A percentile compares a stretch with the other conserved stretches of the same genome.
Evolutionary conservation across 53 echinoderm and acorn worm genomes (phyloP).

Genomic region (Astropecten irregularis): DNA sequence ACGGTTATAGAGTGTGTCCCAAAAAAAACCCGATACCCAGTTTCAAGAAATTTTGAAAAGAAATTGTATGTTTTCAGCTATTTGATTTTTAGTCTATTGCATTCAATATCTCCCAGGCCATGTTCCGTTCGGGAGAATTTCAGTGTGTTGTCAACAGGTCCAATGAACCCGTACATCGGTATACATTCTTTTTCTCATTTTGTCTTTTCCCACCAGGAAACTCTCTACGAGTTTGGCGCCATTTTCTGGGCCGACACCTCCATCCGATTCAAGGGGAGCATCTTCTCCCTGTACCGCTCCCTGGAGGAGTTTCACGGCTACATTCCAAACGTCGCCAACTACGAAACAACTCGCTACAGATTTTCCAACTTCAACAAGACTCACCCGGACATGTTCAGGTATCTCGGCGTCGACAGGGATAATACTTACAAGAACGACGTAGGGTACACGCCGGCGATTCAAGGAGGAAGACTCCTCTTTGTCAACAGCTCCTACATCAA

Average conservation of each 20-base stretch:
- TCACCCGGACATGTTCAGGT: constrained; percentile 44
- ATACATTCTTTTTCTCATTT: too few relatives aligned
- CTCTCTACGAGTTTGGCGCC: constrained; percentile 23
- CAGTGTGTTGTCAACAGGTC: too few relatives aligned
- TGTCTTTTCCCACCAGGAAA: neutral
- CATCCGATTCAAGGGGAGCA: constrained; percentile 51
- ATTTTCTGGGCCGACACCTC: too few relatives aligned
- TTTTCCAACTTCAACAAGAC: constrained; percentile 54
- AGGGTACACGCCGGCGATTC: constrained; percentile 30
- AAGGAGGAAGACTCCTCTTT: constrained; percentile 60
- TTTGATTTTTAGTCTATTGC: too few relatives aligned
- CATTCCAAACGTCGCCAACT: constrained; percentile 7
- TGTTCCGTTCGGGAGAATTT: too few relatives aligned
- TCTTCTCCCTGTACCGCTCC: neutral
- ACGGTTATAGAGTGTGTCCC: too few relatives aligned
- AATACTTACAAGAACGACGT: neutral
- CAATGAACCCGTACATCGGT: too few relatives aligned
- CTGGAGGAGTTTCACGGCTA: constrained; percentile 61
- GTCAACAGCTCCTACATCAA: constrained; percentile 69
- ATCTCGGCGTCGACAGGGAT: constrained; percentile 45
- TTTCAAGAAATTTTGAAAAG: too few relatives aligned
- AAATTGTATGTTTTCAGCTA: too few relatives aligned
- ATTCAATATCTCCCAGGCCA: too few relatives aligned
- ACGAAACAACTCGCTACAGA: neutral
- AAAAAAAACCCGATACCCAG: too few relatives aligned